Evolutionary conservation across 2,888 invertebrate species (phyloP), one percentile per base, ranked within the genome.

Genomic region (Ariolimax columbianus): DNA sequence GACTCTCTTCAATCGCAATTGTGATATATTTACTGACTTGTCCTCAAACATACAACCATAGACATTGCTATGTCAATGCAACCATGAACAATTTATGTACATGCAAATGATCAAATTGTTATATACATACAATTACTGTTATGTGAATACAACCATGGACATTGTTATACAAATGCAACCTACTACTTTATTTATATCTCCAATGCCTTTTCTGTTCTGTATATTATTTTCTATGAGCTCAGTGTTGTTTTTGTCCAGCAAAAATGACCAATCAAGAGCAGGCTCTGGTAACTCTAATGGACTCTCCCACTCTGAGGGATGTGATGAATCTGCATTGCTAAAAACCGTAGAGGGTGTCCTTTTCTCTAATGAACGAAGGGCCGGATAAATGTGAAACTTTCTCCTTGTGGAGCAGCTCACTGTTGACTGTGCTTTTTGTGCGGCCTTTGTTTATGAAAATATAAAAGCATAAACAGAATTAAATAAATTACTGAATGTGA

Each of bases 221-320:
- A 97, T 96, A 92, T 97, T 97, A 63, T 95, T 92, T 86, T 94
- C 93, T 87, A 97, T 96, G 91, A 95, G 94, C n/a, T 94, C 89
- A 26, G 94, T 90, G 93, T 97, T 96, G 59, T 93, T 92, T 26
- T 94, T 93, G 94, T 97, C 95, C 90, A 96, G 96, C 86, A 96
- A 95, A 93, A 96, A 96, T 30, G 95, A 94, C 38, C 95, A 92
- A 92, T 97, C 95, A 86, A 96, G 86, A 96, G 78, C 97, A 30
- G 87, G 88, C 36, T 79, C 82, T 40, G 86, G 83, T 11, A 84
- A 63, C 17, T 70, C 36, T 77, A 89, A 87, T 19, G 66, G 70
- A 36, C 77, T 30, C 6, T 68, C 30, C 88, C 88, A 89, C 33
- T 86, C 87, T 38, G 75, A 38, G 36, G 51, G 26, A 26, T 70